Conservation (phyloP, 2,888 invertebrate genomes). For the Glaucopsyche alexis region DNA sequence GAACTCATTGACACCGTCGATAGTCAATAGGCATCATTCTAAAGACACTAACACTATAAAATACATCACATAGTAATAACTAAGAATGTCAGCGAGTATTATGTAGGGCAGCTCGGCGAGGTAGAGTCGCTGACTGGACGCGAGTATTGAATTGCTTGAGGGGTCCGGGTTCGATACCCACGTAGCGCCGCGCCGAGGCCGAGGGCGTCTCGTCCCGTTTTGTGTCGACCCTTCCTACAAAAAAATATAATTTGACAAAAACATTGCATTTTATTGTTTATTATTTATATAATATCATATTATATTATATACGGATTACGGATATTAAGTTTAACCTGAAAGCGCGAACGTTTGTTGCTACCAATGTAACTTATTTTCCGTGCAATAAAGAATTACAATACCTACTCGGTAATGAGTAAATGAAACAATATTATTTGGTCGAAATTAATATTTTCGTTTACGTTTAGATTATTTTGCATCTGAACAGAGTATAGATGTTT, state of each 20-base stretch:
- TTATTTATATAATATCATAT: too few species aligned
- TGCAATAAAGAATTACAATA: too few species aligned
- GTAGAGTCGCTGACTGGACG: slow-evolving; percentile 14
- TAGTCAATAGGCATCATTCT: neutral
- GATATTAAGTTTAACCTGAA: too few species aligned
- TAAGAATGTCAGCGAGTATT: neutral
- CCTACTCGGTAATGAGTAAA: too few species aligned
- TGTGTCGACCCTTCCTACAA: neutral
- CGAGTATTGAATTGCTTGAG: slow-evolving; percentile 4
- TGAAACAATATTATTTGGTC: too few species aligned
- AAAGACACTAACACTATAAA: neutral
- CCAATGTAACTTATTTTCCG: too few species aligned
- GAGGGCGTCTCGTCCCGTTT: neutral
- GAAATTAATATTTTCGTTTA: too few species aligned
- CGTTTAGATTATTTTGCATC: too few species aligned
- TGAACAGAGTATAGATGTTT: too few species aligned
- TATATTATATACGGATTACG: too few species aligned
- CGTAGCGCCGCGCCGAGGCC: neutral
- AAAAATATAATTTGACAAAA: neutral
- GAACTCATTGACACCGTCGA: neutral
- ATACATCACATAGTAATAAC: neutral
- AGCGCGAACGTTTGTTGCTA: too few species aligned
- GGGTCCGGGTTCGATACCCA: slow-evolving; percentile 17
- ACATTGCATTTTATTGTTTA: neutral
- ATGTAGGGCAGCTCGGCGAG: neutral